These are phyloP conservation scores for Ia io DNA, from an alignment of 2,113 vertebrate species.

Conservation along the genomic window DNA sequence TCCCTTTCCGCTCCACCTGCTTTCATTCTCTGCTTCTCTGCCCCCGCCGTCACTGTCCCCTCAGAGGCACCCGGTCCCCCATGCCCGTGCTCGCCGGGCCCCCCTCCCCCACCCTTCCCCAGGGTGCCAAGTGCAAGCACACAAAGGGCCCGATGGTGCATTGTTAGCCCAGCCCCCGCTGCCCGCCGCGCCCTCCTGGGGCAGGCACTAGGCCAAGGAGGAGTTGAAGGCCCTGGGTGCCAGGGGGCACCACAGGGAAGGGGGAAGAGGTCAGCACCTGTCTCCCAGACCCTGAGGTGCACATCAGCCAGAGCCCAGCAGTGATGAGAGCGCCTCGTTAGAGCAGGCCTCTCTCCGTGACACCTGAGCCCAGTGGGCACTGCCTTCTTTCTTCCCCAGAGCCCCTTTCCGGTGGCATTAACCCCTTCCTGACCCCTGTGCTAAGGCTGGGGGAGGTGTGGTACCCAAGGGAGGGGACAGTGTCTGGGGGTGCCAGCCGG, in stretches of 20 bases:
- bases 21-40: conserved; percentile 63
- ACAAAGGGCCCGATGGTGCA: conserved; percentile 81
- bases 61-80: conserved; percentile 70
- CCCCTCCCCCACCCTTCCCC: conserved; percentile 76
- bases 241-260: conserved; percentile 72
- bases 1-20: conserved; percentile 74
- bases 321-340: not conserved
- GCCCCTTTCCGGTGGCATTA: conserved; percentile 58
- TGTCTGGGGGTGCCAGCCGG: conserved; percentile 63
- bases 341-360: conserved; percentile 37
- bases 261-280: conserved; percentile 56
- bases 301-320: not conserved
- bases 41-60: conserved; percentile 66
- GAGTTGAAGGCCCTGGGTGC: conserved; percentile 75
- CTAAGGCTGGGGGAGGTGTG: conserved; percentile 35
- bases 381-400: conserved; percentile 56
- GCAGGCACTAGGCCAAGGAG: conserved; percentile 74
- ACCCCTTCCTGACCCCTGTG: conserved; percentile 61
- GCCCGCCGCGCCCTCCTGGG: conserved; percentile 73
- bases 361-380: conserved; percentile 64
- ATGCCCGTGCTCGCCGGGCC: conserved; percentile 61
- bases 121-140: conserved; percentile 79
- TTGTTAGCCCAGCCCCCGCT: conserved; percentile 81
- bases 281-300: conserved; percentile 34
- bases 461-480: conserved; percentile 68